A percentile compares a stretch with the other conserved stretches of the same genome.
Conservation (phyloP, 2,888 invertebrate species). For the Pogonocherus hispidulus region DNA sequence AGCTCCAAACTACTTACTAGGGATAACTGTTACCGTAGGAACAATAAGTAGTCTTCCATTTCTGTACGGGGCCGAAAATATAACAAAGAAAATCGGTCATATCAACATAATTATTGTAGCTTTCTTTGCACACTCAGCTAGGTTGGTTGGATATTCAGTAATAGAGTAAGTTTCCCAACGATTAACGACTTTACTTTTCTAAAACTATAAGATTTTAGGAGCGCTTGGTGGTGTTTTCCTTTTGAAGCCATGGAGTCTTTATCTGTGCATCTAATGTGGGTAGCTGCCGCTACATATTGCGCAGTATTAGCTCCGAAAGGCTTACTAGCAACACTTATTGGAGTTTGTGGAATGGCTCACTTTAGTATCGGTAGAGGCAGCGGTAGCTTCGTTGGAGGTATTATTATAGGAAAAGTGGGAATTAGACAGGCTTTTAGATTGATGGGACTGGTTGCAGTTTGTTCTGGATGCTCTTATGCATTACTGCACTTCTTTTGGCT, state of each 20-base stretch:
- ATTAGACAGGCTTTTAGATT: constrained; percentile 84
- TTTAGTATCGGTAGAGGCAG: constrained; percentile 89
- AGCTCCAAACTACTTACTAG: constrained; percentile 85
- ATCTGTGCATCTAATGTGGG: constrained; percentile 91
- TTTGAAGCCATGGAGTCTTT: constrained; percentile 90
- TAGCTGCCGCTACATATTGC: constrained; percentile 90
- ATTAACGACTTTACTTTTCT: neutral
- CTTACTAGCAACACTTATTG: constrained; percentile 87
- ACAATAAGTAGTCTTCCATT: constrained; percentile 88
- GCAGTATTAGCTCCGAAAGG: constrained; percentile 87
- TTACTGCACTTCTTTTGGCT: constrained; percentile 81
- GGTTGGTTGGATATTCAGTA: constrained; percentile 87
- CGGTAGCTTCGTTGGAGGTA: constrained; percentile 85
- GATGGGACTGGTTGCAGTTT: constrained; percentile 82
- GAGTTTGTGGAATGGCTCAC: constrained; percentile 89
- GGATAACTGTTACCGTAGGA: constrained; percentile 88
- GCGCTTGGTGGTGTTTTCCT: constrained; percentile 91
- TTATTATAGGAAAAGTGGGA: constrained; percentile 81
- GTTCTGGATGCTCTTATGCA: constrained; percentile 80
- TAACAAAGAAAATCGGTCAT: constrained; percentile 85
- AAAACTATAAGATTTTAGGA: constrained; percentile 69
- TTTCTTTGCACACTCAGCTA: constrained; percentile 86
- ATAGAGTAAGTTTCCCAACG: constrained; percentile 77
- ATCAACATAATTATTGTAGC: constrained; percentile 88
- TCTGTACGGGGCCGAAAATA: constrained; percentile 86